These are phyloP conservation scores for Drosophila equinoxialis DNA, from an alignment of 1,140 invertebrate species.

Conservation along the genomic window DNA sequence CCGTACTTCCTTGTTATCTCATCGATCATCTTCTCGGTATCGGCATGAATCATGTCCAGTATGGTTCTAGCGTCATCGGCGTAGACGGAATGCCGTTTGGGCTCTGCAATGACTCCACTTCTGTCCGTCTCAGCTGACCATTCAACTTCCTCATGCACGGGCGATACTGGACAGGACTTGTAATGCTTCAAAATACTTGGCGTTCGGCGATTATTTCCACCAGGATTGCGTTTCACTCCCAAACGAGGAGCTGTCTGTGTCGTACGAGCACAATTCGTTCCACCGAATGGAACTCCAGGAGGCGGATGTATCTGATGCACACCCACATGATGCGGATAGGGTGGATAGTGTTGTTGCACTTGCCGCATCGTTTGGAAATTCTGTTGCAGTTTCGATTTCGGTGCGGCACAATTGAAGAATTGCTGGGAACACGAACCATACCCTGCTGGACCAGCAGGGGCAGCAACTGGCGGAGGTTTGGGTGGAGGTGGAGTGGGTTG, in stretches of 20 bases:
- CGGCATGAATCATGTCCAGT: slow-evolving; percentile 85
- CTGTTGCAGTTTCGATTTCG: slow-evolving; percentile 82
- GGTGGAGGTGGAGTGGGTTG: slow-evolving; percentile 18
- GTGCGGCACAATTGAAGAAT: slow-evolving; percentile 79
- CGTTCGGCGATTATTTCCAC: slow-evolving; percentile 82
- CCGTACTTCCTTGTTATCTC: slow-evolving; percentile 86
- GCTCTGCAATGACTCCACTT: slow-evolving; percentile 51
- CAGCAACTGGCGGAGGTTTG: background rate
- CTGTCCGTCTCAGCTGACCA: slow-evolving; percentile 83
- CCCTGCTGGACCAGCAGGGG: background rate
- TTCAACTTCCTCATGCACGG: slow-evolving; percentile 87
- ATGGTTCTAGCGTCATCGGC: slow-evolving; percentile 85
- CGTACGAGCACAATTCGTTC: slow-evolving; percentile 5
- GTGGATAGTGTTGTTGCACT: slow-evolving; percentile 83
- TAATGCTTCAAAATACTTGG: slow-evolving; percentile 87
- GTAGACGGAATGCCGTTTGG: slow-evolving; percentile 80
- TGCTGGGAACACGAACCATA: slow-evolving; percentile 32
- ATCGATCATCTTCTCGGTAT: slow-evolving; percentile 86
- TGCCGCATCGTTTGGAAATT: slow-evolving; percentile 82
- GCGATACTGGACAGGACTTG: slow-evolving; percentile 87
- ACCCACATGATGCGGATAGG: slow-evolving; percentile 82
- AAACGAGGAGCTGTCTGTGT: slow-evolving; percentile 25
- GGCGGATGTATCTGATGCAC: slow-evolving; percentile 81
- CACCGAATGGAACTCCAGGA: slow-evolving; percentile 69
- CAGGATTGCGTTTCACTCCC: slow-evolving; percentile 68